Base-by-base conservation (phyloP, 2,113 vertebrate species). In the Prinia subflava region DNA sequence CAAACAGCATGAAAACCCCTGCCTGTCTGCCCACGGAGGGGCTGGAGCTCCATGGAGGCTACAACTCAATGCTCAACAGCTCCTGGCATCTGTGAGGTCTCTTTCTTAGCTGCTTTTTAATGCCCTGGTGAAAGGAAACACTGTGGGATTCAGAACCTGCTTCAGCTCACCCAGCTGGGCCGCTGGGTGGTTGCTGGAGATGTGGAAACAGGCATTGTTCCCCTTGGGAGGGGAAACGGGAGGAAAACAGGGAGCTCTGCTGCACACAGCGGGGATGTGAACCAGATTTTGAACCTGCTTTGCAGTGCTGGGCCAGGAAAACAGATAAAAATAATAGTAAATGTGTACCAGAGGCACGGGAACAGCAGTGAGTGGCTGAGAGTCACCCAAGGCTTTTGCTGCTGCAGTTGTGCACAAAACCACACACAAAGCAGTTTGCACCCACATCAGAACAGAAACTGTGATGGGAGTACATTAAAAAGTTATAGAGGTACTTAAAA, bases 61-160 rank as follows among this genome's bases (percentile, higher is more conserved):
- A 97, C 97, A 97, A 96, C 97, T 97, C 96, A 97, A 91, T 95
- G 97, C 97, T 97, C 97, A 98, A 97, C 97, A 96, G 97, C 41
- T 96, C 95, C 91, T 97, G 97, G 98, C 97, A 97, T 97, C 97
- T 97, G 93, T 97, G 96, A 97, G 96, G 94, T 95, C 96, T 94
- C 87, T 86, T 96, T 96, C 67, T 92, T 15, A 87, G 86, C 42
- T 71, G 87, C 50, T 91, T 89, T 96, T 96, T 95, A 96, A 97
- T 95, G 80, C 86, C 83, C 91, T 71, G 93, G 22, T 96, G 96
- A 97, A 97, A 98, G 96, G 56, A 89, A 94, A 75, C 52, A 35
- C 81, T 83, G 94, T 67, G 80, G 85, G 86, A 80, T 82, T 87
- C 83, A 84, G 82, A 70, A 84, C 90, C 94, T 87, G 62, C 75